A percentile compares a stretch with the other conserved stretches of the same genome.
Conservation (phyloP, 2,797 vertebrate genomes). For the Pteronotus mesoamericanus region DNA sequence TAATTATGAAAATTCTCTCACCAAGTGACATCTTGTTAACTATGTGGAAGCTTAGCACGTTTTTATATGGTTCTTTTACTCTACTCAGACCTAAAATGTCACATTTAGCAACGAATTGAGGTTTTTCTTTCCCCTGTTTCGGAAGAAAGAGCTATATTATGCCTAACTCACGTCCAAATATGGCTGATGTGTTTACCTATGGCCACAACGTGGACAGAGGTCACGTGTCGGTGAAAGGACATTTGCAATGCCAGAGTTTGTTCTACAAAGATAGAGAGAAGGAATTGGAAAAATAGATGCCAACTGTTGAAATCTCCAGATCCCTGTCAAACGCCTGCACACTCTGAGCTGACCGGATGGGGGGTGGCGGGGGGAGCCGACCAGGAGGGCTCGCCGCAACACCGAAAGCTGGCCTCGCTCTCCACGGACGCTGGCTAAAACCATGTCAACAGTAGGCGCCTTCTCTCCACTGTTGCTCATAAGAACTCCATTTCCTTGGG, state of each 20-base stretch:
- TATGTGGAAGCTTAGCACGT: conserved; percentile 78
- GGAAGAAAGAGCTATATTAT: conserved; percentile 2
- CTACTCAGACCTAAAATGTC: conserved; percentile 37
- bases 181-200: background rate
- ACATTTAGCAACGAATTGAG: background rate
- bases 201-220: background rate
- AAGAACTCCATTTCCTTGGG: background rate
- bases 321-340: background rate
- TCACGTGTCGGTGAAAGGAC: background rate
- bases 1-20: conserved; percentile 87
- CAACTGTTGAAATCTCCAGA: background rate
- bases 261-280: background rate
- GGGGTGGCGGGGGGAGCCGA: background rate
- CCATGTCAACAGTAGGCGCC: background rate
- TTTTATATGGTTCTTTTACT: conserved; percentile 62
- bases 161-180: background rate
- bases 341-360: background rate
- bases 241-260: background rate
- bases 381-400: background rate
- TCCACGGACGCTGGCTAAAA: background rate
- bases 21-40: conserved; percentile 84
- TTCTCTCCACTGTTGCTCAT: background rate
- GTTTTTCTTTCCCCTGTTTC: background rate
- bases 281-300: background rate
- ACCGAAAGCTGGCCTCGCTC: background rate